Base-by-base conservation (phyloP, 2,888 invertebrate genomes). In the Yponomeuta malinellus region DNA sequence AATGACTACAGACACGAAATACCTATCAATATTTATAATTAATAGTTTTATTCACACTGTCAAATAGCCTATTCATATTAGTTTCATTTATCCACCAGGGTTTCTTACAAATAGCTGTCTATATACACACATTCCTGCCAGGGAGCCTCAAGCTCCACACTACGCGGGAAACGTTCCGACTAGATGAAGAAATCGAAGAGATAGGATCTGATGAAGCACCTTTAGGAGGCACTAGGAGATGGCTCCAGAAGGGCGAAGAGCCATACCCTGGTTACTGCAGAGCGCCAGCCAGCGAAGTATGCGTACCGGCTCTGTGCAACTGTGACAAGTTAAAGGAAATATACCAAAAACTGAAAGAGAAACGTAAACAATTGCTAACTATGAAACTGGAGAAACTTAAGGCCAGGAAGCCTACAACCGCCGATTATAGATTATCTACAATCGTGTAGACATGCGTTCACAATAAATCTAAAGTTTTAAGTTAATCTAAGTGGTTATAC, bases 231-330 rank as follows among this genome's bases (percentile, higher is more conserved):
- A 76, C 80, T 2, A 81, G 91, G 71, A 76, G 86, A 75, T 89
- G 86, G 87, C 73, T 90, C 4, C 84, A 79, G 52, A 74, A 71
- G 15, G 79, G 79, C 2, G 90, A 90, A 77, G 76, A 81, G 0
- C 91, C 91, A 0, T 91, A 80, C 71, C 91, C 91, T 1, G 91
- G 91, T 0, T 91, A 90, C 74, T 91, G 91, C 70, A 78, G 90
- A 43, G 79, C 83, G 0, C 90, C 90, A 0, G 90, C 85, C 3
- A 83, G 82, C 43, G 74, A 69, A 0, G 63, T 68, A 2, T 91
- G 91, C 68, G 6, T 82, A 2, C 85, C 87, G 6, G 48, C 78
- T 0, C 75, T 91, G 0, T 91, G 91, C 69, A 85, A 91, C 73
- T 91, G 91, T 72, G 72, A 81, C 0, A 79, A 77, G 71, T 76